A percentile compares a stretch with the other conserved stretches of the same genome.
Evolutionary conservation across 2,113 vertebrate species (phyloP).

Genomic region (Abramis brama): DNA sequence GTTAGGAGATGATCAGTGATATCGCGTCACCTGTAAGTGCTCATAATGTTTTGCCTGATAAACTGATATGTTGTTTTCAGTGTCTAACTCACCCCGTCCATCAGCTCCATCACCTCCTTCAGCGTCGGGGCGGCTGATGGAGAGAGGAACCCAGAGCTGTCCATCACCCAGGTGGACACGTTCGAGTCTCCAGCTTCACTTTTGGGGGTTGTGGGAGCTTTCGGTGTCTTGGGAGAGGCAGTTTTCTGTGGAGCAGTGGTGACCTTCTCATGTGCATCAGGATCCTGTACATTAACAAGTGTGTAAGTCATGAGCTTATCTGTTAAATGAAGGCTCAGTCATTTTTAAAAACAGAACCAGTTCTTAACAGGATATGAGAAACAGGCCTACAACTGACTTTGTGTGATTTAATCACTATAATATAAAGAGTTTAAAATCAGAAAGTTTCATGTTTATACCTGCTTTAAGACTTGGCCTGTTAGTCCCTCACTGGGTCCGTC

Average conservation of each 20-base stretch:
- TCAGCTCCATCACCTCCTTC: conserved; percentile 83
- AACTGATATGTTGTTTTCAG: background rate
- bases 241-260: conserved; percentile 41
- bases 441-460: conserved; percentile 55
- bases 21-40: no score
- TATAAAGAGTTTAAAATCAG: background rate
- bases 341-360: background rate
- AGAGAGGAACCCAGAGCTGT: conserved; percentile 85
- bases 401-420: background rate
- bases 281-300: conserved; percentile 55
- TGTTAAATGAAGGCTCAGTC: background rate
- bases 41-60: no score
- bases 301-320: background rate
- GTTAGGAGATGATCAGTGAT: no score
- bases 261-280: conserved; percentile 17
- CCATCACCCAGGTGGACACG: conserved; percentile 85
- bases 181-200: conserved; percentile 65
- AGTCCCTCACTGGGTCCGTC: conserved; percentile 59
- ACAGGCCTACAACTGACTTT: background rate
- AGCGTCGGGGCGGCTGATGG: conserved; percentile 78
- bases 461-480: conserved; percentile 35
- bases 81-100: conserved; percentile 86
- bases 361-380: background rate
- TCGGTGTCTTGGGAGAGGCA: conserved; percentile 46
- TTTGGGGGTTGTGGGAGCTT: conserved; percentile 59